Conservation (phyloP, 2,113 vertebrate species). For the Ahaetulla prasina region DNA sequence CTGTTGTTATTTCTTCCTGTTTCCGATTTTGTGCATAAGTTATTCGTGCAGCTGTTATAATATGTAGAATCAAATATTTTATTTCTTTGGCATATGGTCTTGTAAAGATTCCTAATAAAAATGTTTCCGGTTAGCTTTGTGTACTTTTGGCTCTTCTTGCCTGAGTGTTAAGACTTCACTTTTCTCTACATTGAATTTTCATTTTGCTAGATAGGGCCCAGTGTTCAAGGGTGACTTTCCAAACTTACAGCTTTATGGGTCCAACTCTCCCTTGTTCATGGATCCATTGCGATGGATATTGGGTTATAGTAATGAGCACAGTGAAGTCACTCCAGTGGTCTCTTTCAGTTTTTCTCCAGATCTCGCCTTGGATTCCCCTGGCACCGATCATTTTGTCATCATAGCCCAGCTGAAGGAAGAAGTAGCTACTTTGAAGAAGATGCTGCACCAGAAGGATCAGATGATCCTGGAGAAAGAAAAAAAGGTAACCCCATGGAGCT, state of each 20-base stretch:
- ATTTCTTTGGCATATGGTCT: too few relatives aligned
- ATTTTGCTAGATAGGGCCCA: too few relatives aligned
- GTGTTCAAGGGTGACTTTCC: not conserved
- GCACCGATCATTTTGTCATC: conserved; percentile 78
- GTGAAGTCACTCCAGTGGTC: conserved; percentile 19
- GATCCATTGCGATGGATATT: not conserved
- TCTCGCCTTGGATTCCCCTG: conserved; percentile 75
- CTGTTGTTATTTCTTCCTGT: too few relatives aligned
- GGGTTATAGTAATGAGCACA: not conserved
- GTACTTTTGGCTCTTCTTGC: too few relatives aligned
- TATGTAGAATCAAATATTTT: too few relatives aligned
- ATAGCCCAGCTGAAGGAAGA: conserved; percentile 80
- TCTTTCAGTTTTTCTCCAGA: conserved; percentile 72
- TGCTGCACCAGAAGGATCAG: conserved; percentile 80
- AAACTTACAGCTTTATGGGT: not conserved
- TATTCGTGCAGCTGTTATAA: too few relatives aligned
- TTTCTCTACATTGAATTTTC: too few relatives aligned
- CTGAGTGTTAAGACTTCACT: too few relatives aligned
- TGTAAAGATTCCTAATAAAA: too few relatives aligned
- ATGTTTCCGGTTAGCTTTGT: too few relatives aligned
- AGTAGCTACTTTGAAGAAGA: conserved; percentile 78
- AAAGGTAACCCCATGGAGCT: conserved; percentile 65
- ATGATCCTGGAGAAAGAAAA: conserved; percentile 81
- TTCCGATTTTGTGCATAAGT: too few relatives aligned
- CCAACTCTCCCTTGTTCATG: not conserved